These are phyloP conservation scores for Bagarius yarrelli DNA, from an alignment of 2,113 vertebrate species.

Conservation along the genomic window DNA sequence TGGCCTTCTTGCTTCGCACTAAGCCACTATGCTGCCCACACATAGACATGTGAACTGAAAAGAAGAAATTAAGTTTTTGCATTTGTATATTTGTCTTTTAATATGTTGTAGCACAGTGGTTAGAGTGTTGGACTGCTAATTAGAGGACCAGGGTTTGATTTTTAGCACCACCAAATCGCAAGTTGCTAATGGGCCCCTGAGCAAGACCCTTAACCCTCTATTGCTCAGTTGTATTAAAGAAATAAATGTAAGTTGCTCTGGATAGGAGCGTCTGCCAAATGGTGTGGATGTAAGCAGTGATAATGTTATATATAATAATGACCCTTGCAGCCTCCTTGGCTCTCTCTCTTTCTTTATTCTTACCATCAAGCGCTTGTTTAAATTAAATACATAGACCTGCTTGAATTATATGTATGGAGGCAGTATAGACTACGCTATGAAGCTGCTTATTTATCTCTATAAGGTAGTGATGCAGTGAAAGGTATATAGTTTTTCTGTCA, in stretches of 20 bases:
- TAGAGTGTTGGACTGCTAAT: too few species aligned
- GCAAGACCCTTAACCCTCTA: too few species aligned
- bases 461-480: constrained; percentile 42
- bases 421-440: background rate
- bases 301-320: background rate
- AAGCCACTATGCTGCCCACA: too few species aligned
- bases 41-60: background rate
- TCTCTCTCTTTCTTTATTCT: constrained; percentile 2
- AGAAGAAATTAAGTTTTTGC: background rate
- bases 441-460: constrained; percentile 18
- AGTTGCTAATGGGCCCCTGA: too few species aligned
- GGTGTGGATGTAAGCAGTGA: background rate
- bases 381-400: background rate
- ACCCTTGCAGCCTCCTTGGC: background rate
- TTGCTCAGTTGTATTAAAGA: too few species aligned
- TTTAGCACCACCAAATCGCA: too few species aligned
- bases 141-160: too few species aligned
- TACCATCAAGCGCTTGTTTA: background rate
- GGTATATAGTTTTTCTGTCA: constrained; percentile 34
- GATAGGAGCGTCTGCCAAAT: background rate
- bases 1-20: too few species aligned
- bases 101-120: background rate
- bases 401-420: background rate
- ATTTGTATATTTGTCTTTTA: background rate
- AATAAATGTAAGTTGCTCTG: too few species aligned